Conservation (phyloP, 2,113 vertebrate species). For the Rhadina sibilatrix region DNA sequence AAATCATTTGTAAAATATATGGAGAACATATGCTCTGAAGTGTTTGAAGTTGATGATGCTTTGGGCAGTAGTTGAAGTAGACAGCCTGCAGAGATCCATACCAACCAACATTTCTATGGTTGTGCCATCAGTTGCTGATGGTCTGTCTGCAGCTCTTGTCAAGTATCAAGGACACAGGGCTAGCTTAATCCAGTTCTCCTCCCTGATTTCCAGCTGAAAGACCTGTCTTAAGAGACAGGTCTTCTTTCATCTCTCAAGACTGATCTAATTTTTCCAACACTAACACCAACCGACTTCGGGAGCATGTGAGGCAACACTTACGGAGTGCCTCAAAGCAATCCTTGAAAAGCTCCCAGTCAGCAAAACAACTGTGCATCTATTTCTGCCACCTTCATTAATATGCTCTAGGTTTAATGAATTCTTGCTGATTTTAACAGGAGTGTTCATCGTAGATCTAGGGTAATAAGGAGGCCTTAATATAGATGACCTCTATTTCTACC, state of each 20-base stretch:
- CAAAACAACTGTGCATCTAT: neutral
- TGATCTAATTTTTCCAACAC: neutral
- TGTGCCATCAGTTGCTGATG: neutral
- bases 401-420: neutral
- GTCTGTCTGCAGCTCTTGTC: neutral
- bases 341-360: slow-evolving; percentile 1
- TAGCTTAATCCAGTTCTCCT: neutral
- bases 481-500: neutral
- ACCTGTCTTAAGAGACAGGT: neutral
- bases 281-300: neutral
- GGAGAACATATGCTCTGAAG: neutral
- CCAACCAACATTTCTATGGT: neutral
- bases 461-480: neutral
- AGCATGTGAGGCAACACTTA: neutral
- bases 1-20: neutral
- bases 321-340: neutral
- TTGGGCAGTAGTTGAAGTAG: neutral
- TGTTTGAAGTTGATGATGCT: neutral
- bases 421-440: neutral
- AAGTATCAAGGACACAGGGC: neutral
- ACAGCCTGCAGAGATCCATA: neutral
- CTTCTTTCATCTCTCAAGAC: neutral
- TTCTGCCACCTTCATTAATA: neutral
- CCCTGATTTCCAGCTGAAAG: neutral
- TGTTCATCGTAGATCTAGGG: neutral